These are phyloP conservation scores for Theocolax elegans DNA, from an alignment of 1,140 invertebrate species.

Conservation along the genomic window DNA sequence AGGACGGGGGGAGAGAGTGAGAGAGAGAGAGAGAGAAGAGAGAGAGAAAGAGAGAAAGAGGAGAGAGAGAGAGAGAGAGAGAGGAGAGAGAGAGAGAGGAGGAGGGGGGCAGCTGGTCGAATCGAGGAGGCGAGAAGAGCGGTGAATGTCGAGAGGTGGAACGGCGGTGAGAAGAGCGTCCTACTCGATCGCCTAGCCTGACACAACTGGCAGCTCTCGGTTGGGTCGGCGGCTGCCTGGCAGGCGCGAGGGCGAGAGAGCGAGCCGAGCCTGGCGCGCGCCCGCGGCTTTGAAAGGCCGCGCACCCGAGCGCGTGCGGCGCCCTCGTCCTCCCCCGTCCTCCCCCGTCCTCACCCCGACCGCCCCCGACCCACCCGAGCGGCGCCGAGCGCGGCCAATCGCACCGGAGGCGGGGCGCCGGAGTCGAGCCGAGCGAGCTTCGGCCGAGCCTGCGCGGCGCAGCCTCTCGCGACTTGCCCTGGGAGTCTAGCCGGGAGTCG, in stretches of 20 bases:
- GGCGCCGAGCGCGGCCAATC: conserved; percentile 45
- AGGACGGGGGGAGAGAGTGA: neutral
- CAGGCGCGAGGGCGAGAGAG: conserved; percentile 36
- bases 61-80: conserved; percentile 23
- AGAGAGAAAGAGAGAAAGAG: neutral
- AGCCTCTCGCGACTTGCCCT: too few relatives aligned
- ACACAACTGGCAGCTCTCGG: conserved; percentile 65
- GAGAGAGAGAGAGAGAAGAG: conserved; percentile 7
- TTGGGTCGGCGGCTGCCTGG: conserved; percentile 38
- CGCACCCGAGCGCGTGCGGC: neutral
- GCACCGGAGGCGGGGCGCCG: conserved; percentile 39
- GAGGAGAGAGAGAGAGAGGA: conserved; percentile 28
- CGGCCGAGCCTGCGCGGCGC: conserved; percentile 2
- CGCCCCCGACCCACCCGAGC: neutral
- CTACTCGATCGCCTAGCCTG: conserved; percentile 68
- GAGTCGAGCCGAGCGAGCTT: conserved; percentile 26
- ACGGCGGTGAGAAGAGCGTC: conserved; percentile 64
- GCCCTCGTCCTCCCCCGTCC: neutral
- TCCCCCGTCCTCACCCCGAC: conserved; percentile 38
- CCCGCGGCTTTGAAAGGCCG: neutral
- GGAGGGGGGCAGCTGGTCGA: conserved; percentile 35
- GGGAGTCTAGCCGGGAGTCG: too few relatives aligned
- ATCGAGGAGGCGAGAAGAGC: conserved; percentile 47
- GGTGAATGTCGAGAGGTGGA: conserved; percentile 62
- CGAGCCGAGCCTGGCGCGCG: conserved; percentile 45